Evolutionary conservation across 2,797 vertebrate species (phyloP), one percentile per base, ranked within the genome.

Genomic region (Sebastes miniatus): DNA sequence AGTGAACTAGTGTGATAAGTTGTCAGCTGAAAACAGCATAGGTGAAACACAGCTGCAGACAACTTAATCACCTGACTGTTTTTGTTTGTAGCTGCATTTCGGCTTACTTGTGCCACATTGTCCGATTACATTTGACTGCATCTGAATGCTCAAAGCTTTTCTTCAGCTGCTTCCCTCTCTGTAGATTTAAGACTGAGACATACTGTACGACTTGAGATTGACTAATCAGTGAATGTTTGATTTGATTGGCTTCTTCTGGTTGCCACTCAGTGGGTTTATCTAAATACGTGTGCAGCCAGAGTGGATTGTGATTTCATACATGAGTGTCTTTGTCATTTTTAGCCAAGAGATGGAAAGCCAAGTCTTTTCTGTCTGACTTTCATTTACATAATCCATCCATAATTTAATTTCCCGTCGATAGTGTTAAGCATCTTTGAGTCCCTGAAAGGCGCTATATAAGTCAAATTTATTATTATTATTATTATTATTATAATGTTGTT

Each of bases 221-320:
- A 77, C 39, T 72, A 64, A 85, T 80, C 43, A 69, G 70, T 77
- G 29, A 84, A 90, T 72, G 76, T 89, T 89, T 89, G 74, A 83
- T 88, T 84, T 88, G 69, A 84, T 69, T 88, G 83, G 77, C 77
- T 74, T 83, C 62, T 22, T 65, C 68, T 50, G 50, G 27, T 75
- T 82, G 24, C 14, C 22, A 66, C n/a, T 2, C 81, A 84, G 20
- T 32, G 56, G 68, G 65, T 72, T 83, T 87, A 69, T 88, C 82
- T 67, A 87, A 81, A 77, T 24, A 80, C 56, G 18, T n/a, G 24
- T 77, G 25, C 47, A 69, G 61, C 64, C 81, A 71, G 52, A 65
- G 50, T 73, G 77, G 58, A 83, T 58, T 76, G 57, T 16, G 31
- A 83, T 87, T 87, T 84, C 73, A 81, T 69, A 74, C 71, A 63